Evolutionary conservation across 1,140 invertebrate species (phyloP).

Genomic region (Drosophila neocordata): DNA sequence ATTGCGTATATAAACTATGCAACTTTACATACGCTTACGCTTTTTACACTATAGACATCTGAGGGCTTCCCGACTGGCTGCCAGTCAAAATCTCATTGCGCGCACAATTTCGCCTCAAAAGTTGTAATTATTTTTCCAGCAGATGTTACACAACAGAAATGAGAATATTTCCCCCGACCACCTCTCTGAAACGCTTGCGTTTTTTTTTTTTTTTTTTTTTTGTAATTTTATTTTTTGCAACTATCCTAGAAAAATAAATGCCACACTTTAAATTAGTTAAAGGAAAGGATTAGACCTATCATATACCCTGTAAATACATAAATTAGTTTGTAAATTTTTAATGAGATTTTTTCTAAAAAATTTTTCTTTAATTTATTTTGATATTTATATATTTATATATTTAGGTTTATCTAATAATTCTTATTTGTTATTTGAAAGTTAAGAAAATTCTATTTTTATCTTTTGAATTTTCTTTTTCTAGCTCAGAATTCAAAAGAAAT

Average conservation of each 20-base stretch:
- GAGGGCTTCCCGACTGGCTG: constrained; percentile 24
- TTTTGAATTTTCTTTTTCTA: too few relatives aligned
- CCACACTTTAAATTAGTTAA: neutral
- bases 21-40: constrained; percentile 37
- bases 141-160: constrained; percentile 50
- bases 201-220: neutral
- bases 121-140: constrained; percentile 44
- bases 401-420: too few relatives aligned
- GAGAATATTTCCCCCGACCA: neutral
- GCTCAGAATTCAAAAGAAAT: too few relatives aligned
- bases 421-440: too few relatives aligned
- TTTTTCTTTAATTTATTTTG: too few relatives aligned
- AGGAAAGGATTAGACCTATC: neutral
- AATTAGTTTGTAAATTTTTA: too few relatives aligned
- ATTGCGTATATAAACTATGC: constrained; percentile 53
- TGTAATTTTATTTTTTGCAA: constrained; percentile 2
- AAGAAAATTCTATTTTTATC: too few relatives aligned
- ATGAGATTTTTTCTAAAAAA: too few relatives aligned
- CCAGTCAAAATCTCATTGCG: constrained; percentile 50
- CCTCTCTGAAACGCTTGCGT: too few relatives aligned
- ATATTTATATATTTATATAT: too few relatives aligned
- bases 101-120: constrained; percentile 22
- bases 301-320: neutral
- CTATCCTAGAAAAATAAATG: constrained; percentile 33
- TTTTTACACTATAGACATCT: constrained; percentile 6